These are phyloP conservation scores for Clarias platycephalus DNA, from an alignment of 2,797 vertebrate species.

Conservation along the genomic window DNA sequence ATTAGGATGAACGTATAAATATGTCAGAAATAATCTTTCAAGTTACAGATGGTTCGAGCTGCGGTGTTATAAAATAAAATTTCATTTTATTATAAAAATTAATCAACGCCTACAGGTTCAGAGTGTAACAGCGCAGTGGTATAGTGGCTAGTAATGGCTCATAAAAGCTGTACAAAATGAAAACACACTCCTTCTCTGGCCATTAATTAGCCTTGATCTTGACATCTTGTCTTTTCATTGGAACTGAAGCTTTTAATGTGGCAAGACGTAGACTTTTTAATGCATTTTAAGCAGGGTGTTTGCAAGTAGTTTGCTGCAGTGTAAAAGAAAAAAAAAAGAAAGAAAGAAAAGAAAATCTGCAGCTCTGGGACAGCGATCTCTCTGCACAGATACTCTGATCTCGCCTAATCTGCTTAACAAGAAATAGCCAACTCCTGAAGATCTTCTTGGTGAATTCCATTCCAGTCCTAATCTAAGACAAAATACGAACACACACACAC, in stretches of 20 bases:
- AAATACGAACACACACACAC: not conserved
- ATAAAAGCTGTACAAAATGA: slow-evolving; percentile 18
- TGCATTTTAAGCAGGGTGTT: not conserved
- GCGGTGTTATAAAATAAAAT: too few relatives aligned
- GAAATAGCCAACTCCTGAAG: slow-evolving; percentile 7
- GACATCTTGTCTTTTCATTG: not conserved
- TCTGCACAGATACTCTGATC: slow-evolving; percentile 9
- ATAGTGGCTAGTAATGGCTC: not conserved
- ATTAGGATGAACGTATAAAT: not conserved
- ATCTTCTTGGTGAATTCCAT: slow-evolving; percentile 23
- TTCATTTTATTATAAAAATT: not conserved
- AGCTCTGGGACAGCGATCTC: not conserved
- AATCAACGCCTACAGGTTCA: not conserved
- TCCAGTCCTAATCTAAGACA: slow-evolving; percentile 12
- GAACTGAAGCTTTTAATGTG: not conserved
- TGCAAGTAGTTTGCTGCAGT: not conserved
- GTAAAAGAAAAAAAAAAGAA: not conserved
- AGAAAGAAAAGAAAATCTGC: not conserved
- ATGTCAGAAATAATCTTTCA: not conserved
- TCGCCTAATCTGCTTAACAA: slow-evolving; percentile 29
- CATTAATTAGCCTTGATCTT: not conserved
- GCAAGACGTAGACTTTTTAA: not conserved
- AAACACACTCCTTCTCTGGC: not conserved
- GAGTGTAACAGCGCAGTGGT: not conserved
- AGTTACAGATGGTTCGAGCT: not conserved